Conservation (phyloP, 2,797 vertebrate genomes). For the Atherinosoma microstoma region DNA sequence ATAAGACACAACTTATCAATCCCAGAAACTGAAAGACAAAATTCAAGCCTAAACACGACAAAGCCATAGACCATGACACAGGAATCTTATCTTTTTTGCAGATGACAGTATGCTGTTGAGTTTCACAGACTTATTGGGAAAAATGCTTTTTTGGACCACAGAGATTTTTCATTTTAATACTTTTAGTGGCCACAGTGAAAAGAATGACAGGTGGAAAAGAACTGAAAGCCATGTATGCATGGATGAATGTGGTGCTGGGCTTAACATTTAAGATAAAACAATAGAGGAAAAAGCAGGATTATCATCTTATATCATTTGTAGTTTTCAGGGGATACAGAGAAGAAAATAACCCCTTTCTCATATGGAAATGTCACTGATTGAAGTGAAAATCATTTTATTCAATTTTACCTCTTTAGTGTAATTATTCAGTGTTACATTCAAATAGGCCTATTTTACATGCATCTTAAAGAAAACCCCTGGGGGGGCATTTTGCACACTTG, state of each 20-base stretch:
- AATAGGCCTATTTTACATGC: conserved; percentile 25
- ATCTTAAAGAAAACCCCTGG: conserved; percentile 22
- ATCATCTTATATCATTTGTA: neutral
- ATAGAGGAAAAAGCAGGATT: neutral
- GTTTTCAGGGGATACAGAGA: neutral
- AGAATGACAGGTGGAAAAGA: too few relatives aligned
- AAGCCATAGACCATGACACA: too few relatives aligned
- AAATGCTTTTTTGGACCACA: neutral
- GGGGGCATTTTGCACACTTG: conserved; percentile 22
- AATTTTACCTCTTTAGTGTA: conserved; percentile 4
- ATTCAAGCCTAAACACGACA: too few relatives aligned
- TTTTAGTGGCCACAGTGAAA: neutral
- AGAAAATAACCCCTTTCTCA: conserved; percentile 1
- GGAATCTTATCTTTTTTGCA: neutral
- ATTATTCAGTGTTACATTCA: conserved; percentile 12
- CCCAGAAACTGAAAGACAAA: too few relatives aligned
- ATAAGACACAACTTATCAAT: too few relatives aligned
- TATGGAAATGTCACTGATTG: conserved; percentile 3
- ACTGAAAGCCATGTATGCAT: too few relatives aligned
- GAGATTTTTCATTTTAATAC: neutral
- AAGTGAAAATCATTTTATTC: conserved; percentile 8
- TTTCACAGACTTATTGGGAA: neutral
- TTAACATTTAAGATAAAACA: neutral
- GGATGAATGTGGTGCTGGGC: too few relatives aligned
- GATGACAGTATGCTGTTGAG: neutral